A percentile compares a stretch with the other conserved stretches of the same genome.
phyloP scores from a whole-genome alignment of 2,797 vertebrate species.

The Acropternis orthonyx region DNA sequence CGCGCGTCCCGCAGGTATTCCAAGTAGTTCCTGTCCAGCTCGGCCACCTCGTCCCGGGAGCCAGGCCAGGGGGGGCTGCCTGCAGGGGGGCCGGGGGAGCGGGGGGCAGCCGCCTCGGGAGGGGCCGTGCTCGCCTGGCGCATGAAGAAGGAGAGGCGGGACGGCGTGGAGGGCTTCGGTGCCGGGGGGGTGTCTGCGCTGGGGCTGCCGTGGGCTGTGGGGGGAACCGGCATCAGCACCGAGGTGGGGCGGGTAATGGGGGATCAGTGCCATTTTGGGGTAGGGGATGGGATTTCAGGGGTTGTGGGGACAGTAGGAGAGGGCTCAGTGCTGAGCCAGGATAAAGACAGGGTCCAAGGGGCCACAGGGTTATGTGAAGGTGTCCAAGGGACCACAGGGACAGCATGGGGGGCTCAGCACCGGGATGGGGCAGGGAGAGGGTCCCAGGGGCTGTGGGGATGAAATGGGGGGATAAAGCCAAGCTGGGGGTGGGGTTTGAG shows the following conservation, averaged over 20 bases:
- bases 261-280: neutral
- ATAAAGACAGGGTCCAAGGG: accelerated
- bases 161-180: conserved; percentile 87
- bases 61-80: conserved; percentile 78
- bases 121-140: conserved; percentile 81
- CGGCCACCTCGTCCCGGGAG: conserved; percentile 73
- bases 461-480: neutral
- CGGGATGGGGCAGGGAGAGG: neutral
- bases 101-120: neutral
- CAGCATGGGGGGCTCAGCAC: neutral
- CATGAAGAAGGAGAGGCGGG: conserved; percentile 91
- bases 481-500: neutral
- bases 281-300: too few relatives aligned
- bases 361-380: neutral
- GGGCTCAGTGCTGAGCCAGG: neutral
- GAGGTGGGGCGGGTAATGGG: neutral
- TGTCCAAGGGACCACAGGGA: neutral
- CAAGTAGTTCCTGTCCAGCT: conserved; percentile 90
- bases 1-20: conserved; percentile 91
- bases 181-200: conserved; percentile 78
- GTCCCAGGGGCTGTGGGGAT: neutral
- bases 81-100: conserved; percentile 71
- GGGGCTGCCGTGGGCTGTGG: conserved; percentile 84
- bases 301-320: accelerated
- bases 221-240: neutral